Evolutionary conservation across 92 coral and sea anemone species (phyloP).

Genomic region (Virgularia gustaviana): DNA sequence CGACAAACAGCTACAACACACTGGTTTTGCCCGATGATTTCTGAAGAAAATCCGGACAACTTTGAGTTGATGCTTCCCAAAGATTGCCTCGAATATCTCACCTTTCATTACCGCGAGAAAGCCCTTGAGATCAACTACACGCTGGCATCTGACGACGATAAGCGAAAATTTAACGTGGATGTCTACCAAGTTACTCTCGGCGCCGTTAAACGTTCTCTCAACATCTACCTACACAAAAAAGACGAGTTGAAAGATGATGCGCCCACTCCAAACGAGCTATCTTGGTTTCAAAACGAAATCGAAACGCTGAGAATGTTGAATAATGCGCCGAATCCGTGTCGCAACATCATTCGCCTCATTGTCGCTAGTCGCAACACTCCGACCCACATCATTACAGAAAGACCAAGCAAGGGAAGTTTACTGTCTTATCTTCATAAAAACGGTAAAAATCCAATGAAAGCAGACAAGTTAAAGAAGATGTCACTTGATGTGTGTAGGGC

Average conservation of each 20-base stretch:
- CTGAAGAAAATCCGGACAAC: no score
- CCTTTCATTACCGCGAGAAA: background rate
- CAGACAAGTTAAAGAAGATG: background rate
- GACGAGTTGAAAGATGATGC: background rate
- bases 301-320: constrained; percentile 14
- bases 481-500: constrained; percentile 21
- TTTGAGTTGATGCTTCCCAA: background rate
- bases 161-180: background rate
- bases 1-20: no score
- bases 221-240: background rate
- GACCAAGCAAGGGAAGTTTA: background rate
- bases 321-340: background rate
- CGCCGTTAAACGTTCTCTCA: constrained; percentile 10
- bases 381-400: constrained; percentile 16
- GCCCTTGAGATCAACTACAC: no score
- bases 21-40: no score
- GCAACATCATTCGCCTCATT: constrained; percentile 5
- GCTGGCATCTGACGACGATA: no score
- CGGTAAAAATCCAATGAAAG: background rate
- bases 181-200: background rate
- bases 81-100: background rate
- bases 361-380: constrained; percentile 2
- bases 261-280: background rate
- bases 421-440: background rate
- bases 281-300: background rate